These are phyloP conservation scores for Ornithorhynchus anatinus DNA, from an alignment of 2,113 vertebrate genomes.

Conservation along the genomic window DNA sequence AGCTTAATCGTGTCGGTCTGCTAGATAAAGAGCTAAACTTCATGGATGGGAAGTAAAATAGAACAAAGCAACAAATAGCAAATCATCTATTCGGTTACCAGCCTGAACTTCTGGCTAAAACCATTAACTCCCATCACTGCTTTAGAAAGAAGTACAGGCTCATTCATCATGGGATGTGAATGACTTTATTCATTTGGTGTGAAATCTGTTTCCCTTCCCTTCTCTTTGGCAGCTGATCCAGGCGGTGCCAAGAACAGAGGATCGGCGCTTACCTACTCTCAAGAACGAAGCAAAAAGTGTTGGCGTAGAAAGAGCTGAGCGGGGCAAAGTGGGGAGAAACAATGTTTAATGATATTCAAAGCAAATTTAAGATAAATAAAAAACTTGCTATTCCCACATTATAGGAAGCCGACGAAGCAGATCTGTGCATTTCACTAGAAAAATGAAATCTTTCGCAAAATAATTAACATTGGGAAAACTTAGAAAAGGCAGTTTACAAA, in stretches of 20 bases:
- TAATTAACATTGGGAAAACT: conserved; percentile 58
- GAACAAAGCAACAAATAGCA: background rate
- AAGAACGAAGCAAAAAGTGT: conserved; percentile 25
- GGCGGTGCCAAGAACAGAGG: conserved; percentile 8
- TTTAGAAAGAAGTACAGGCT: conserved; percentile 46
- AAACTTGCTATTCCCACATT: conserved; percentile 44
- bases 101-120: background rate
- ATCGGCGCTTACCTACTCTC: conserved; percentile 36
- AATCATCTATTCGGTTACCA: background rate
- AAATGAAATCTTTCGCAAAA: conserved; percentile 65
- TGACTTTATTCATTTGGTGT: conserved; percentile 74
- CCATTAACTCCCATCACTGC: background rate
- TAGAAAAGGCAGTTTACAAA: conserved; percentile 56
- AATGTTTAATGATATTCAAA: background rate
- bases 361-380: conserved; percentile 44
- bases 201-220: conserved; percentile 53
- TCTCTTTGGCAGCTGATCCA: conserved; percentile 28
- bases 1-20: background rate
- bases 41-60: background rate
- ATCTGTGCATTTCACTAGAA: conserved; percentile 56
- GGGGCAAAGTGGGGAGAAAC: background rate
- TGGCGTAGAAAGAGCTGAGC: background rate
- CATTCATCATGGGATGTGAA: conserved; percentile 56
- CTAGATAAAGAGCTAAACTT: background rate
- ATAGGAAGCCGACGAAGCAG: conserved; percentile 33